Percentiles rank a stretch among this genome's conserved stretches.
These are phyloP conservation scores for Garrulus glandarius DNA, from an alignment of 2,797 vertebrate genomes.

Conservation along the genomic window DNA sequence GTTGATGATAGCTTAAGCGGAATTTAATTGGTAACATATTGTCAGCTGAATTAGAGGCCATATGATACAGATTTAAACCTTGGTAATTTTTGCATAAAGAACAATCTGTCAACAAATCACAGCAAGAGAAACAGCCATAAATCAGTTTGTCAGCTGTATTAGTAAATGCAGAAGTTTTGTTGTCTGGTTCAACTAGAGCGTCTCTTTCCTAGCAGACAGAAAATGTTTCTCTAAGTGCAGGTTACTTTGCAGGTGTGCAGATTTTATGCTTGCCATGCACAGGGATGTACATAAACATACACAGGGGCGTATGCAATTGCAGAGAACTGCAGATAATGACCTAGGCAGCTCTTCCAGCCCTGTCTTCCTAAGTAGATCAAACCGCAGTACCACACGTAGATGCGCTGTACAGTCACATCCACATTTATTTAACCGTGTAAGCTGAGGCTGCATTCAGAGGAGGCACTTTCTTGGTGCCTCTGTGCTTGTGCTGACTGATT, in stretches of 20 bases:
- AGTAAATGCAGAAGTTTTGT: slow-evolving; percentile 61
- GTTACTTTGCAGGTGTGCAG: not conserved
- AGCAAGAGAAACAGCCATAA: slow-evolving; percentile 68
- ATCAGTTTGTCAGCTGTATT: slow-evolving; percentile 77
- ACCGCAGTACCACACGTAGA: rapidly evolving
- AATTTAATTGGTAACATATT: slow-evolving; percentile 82
- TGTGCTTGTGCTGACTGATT: not conserved
- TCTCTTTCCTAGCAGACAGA: slow-evolving; percentile 42
- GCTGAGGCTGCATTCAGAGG: not conserved
- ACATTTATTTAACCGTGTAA: not conserved
- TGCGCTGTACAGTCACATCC: not conserved
- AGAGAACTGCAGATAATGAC: not conserved
- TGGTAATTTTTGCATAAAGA: slow-evolving; percentile 78
- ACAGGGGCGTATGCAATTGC: not conserved
- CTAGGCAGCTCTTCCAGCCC: not conserved
- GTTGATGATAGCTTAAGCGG: slow-evolving; percentile 75
- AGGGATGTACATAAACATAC: not conserved
- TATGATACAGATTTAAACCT: slow-evolving; percentile 80
- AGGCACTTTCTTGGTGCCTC: not conserved
- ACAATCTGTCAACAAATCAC: slow-evolving; percentile 77
- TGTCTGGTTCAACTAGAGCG: slow-evolving; percentile 42
- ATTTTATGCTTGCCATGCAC: not conserved
- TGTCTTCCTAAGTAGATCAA: not conserved
- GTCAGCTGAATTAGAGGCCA: slow-evolving; percentile 75
- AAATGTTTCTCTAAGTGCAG: slow-evolving; percentile 30